Evolutionary conservation across 2,888 invertebrate species (phyloP).

Genomic region (Luffia ferchaultella): DNA sequence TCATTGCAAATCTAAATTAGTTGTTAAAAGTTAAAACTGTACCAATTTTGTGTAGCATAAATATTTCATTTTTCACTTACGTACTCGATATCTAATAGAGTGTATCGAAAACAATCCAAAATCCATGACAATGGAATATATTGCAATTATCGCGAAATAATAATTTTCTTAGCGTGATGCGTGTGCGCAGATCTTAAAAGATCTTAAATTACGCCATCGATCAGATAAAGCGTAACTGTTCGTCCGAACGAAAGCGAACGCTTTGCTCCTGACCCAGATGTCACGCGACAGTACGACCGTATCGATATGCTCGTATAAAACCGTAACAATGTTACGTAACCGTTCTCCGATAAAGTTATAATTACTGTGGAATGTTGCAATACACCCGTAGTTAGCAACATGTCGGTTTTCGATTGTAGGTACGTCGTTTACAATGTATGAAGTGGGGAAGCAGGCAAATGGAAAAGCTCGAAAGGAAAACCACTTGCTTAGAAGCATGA

Average conservation of each 20-base stretch:
- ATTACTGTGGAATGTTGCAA: not conserved
- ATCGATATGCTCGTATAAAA: conserved; percentile 1
- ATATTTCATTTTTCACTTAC: too few relatives aligned
- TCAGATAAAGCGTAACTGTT: conserved; percentile 43
- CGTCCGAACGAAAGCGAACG: conserved; percentile 33
- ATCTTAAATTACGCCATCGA: conserved; percentile 43
- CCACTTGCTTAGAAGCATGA: too few relatives aligned
- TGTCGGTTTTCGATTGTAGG: not conserved
- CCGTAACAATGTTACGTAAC: conserved; percentile 3
- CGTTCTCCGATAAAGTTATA: not conserved
- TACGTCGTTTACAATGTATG: not conserved
- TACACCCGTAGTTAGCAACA: not conserved
- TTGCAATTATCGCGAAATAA: too few relatives aligned
- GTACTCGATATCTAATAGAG: too few relatives aligned
- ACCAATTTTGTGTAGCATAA: too few relatives aligned
- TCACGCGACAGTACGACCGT: conserved; percentile 18
- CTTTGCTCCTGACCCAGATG: conserved; percentile 31
- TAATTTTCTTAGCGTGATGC: too few relatives aligned
- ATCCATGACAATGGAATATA: too few relatives aligned
- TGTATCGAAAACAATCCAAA: too few relatives aligned
- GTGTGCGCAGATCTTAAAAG: too few relatives aligned
- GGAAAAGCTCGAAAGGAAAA: too few relatives aligned
- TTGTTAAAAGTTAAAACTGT: too few relatives aligned
- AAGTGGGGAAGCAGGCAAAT: not conserved
- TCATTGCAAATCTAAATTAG: too few relatives aligned